Evolutionary conservation across 2,113 vertebrate genomes (phyloP).

Genomic region (Notechis scutatus): DNA sequence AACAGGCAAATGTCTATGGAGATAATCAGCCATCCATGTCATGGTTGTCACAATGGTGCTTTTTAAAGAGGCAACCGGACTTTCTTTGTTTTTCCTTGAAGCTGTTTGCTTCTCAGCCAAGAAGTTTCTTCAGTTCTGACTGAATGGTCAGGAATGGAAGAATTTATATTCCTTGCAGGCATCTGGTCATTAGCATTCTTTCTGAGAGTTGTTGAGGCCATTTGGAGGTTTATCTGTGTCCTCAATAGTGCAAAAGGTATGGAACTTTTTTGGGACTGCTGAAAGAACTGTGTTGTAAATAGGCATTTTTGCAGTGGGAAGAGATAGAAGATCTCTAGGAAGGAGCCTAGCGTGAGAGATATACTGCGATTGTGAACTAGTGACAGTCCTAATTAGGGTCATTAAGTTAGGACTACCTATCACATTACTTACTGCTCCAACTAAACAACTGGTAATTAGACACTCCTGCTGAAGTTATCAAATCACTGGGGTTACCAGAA

Average conservation of each 20-base stretch:
- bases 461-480: background rate
- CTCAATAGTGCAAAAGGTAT: background rate
- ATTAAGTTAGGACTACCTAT: background rate
- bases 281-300: background rate
- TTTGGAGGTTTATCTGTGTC: background rate
- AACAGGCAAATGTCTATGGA: background rate
- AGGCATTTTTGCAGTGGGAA: background rate
- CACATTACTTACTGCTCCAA: background rate
- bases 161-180: background rate
- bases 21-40: background rate
- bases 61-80: background rate
- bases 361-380: background rate
- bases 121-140: background rate
- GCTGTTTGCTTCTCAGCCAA: background rate
- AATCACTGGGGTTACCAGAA: background rate
- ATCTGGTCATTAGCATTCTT: background rate
- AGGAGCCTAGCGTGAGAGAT: background rate
- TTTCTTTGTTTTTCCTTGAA: background rate
- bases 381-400: background rate
- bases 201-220: background rate
- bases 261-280: background rate
- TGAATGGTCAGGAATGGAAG: background rate
- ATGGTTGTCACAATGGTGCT: background rate
- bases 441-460: background rate
- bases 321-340: background rate